Conservation (phyloP, 2,113 vertebrate genomes). For the Heptranchias perlo region DNA sequence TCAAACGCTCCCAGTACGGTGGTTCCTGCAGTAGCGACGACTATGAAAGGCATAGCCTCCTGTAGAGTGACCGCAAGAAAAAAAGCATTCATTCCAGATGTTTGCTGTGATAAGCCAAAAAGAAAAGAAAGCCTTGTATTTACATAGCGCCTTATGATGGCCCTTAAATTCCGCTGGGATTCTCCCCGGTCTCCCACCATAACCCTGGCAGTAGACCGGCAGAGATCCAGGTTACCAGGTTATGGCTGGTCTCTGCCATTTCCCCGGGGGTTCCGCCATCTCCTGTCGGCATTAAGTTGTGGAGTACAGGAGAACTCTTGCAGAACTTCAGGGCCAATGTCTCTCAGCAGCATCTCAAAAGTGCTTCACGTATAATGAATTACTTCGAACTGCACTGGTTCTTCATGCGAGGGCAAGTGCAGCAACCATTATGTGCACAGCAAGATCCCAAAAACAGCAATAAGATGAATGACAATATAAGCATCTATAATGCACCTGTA, state of each 20-base stretch:
- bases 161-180: background rate
- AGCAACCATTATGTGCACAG: background rate
- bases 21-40: constrained; percentile 72
- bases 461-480: background rate
- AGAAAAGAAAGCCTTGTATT: background rate
- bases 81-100: background rate
- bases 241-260: background rate
- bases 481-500: background rate
- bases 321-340: background rate
- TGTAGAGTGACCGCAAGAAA: constrained; percentile 51
- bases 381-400: background rate
- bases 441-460: background rate
- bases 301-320: background rate
- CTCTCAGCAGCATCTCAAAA: background rate
- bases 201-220: background rate
- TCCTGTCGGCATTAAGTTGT: background rate
- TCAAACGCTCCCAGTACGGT: constrained; percentile 74
- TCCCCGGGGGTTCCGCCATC: background rate
- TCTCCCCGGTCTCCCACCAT: background rate
- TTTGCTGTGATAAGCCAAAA: background rate
- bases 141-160: background rate
- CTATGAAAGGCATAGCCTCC: constrained; percentile 70
- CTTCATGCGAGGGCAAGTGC: background rate
- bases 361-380: background rate
- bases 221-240: background rate